These are phyloP conservation scores for Proteles cristata DNA, from an alignment of 2,113 vertebrate genomes.

Conservation along the genomic window DNA sequence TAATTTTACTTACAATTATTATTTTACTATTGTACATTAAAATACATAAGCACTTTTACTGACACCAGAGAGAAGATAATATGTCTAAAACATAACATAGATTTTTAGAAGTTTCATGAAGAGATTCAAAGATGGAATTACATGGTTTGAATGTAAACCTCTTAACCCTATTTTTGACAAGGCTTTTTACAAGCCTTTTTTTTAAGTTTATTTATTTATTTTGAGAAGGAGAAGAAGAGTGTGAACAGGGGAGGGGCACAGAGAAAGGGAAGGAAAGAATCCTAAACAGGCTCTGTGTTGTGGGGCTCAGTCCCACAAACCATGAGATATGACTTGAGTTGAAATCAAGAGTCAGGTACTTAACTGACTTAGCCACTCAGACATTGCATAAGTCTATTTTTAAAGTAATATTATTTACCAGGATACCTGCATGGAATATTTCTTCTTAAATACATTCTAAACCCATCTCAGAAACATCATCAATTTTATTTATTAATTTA, in stretches of 20 bases:
- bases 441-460: background rate
- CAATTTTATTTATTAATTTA: background rate
- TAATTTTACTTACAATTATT: background rate
- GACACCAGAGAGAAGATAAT: background rate
- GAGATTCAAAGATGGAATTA: background rate
- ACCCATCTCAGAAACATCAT: background rate
- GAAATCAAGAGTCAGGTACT: too few relatives aligned
- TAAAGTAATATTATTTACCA: background rate
- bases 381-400: background rate
- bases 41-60: background rate
- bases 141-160: background rate
- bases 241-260: too few relatives aligned
- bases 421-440: background rate
- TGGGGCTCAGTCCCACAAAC: too few relatives aligned
- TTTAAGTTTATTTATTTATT: background rate
- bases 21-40: background rate
- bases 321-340: too few relatives aligned
- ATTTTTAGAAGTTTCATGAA: background rate
- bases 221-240: background rate
- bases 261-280: too few relatives aligned
- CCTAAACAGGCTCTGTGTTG: too few relatives aligned
- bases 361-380: too few relatives aligned
- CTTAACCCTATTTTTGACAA: background rate
- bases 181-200: background rate
- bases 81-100: background rate